phyloP scores from a whole-genome alignment of 2,113 vertebrate species.

The Macquaria australasica region DNA sequence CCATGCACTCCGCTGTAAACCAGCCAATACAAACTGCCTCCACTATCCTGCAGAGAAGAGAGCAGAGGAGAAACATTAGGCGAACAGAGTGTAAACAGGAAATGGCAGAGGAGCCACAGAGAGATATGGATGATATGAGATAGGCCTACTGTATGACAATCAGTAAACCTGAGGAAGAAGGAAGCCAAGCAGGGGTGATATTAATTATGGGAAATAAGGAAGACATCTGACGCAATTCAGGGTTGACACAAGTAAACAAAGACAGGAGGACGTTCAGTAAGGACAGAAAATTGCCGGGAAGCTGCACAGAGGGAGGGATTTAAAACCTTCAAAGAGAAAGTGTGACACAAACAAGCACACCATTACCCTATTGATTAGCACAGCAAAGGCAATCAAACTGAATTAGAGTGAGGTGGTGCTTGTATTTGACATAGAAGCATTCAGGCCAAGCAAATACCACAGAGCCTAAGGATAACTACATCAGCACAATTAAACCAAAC shows the following conservation, averaged over 20 bases:
- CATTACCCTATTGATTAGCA: slow-evolving; percentile 45
- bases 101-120: slow-evolving; percentile 45
- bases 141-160: slow-evolving; percentile 18
- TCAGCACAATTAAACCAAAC: slow-evolving; percentile 52
- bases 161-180: slow-evolving; percentile 27
- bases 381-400: slow-evolving; percentile 40
- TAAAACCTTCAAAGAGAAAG: slow-evolving; percentile 14
- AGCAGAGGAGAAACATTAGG: slow-evolving; percentile 39
- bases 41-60: slow-evolving; percentile 89
- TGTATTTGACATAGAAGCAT: slow-evolving; percentile 22
- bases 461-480: slow-evolving; percentile 40
- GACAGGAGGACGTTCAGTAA: neutral
- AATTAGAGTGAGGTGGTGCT: slow-evolving; percentile 49
- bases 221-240: slow-evolving; percentile 5
- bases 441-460: slow-evolving; percentile 27
- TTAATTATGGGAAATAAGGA: slow-evolving; percentile 34
- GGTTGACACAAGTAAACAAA: slow-evolving; percentile 12
- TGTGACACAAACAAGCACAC: slow-evolving; percentile 17
- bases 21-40: slow-evolving; percentile 99
- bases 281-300: slow-evolving; percentile 11
- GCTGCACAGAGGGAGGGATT: slow-evolving; percentile 30
- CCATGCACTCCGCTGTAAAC: slow-evolving; percentile 98
- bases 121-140: slow-evolving; percentile 51
- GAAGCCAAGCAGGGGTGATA: slow-evolving; percentile 16
- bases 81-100: slow-evolving; percentile 64